Evolutionary conservation across 2,888 invertebrate genomes (phyloP), one percentile per base, ranked within the genome.

Genomic region (Ceriagrion tenellum): DNA sequence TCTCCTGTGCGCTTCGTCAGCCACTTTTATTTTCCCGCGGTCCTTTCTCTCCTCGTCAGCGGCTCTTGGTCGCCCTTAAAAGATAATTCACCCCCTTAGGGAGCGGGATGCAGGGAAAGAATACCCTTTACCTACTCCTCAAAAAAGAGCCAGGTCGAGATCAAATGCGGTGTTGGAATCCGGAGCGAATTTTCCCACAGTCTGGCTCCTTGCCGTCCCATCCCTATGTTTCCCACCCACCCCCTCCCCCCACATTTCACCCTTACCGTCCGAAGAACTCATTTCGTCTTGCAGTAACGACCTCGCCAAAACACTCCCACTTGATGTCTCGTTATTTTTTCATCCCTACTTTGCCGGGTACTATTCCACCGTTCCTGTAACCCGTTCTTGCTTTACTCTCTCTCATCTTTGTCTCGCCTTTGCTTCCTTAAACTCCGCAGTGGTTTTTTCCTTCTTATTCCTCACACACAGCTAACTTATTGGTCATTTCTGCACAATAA

Each of bases 101-200:
- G 81, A 81, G 81, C 81, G 81, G 13, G 81, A 2, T 8, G 16
- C 26, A 35, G 12, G 30, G 81, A 81, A 35, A 81, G 26, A 23
- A 81, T 81, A 81, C 81, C 81, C 81, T 81, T 81, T 81, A 69
- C 26, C 69, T 59, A 20, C 69, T 81, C 81, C 23, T 23, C 23
- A 20, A 69, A 35, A 81, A 26, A 30, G 35, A 35, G 81, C 16
- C 81, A 35, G 81, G 35, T 26, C 26, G 81, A 81, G 81, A 81
- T 81, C 81, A 81, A 81, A 81, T 81, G 81, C 81, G 81, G 81
- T 35, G 59, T 16, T 59, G 81, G 69, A 47, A 69, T 93, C 74
- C 63, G 63, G 63, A 69, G 63, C 35, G 63, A 47, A 74, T 10
- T n/a, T 93, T 93, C 93, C 93, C 93, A 93, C 93, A 91, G 63